phyloP scores from a whole-genome alignment of 2,797 vertebrate species.

The Clarias platycephalus region DNA sequence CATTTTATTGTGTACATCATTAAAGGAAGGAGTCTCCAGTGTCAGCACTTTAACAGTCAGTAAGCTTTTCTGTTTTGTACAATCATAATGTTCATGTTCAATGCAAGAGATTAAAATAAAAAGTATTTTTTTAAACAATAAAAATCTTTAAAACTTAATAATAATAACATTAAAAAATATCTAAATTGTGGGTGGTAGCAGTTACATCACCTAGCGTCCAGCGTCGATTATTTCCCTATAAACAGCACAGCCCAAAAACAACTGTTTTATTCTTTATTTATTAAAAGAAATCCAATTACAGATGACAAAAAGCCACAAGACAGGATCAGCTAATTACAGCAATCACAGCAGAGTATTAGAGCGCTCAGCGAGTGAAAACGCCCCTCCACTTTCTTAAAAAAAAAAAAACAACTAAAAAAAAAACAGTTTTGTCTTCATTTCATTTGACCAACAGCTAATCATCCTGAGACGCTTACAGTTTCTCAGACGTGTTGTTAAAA shows the following conservation, averaged over 20 bases:
- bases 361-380: neutral
- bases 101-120: neutral
- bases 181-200: neutral
- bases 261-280: neutral
- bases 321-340: neutral
- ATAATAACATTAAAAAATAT: neutral
- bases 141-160: neutral
- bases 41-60: neutral
- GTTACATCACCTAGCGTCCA: neutral
- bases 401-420: neutral
- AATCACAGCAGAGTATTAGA: neutral
- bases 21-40: neutral
- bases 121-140: neutral
- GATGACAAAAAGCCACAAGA: neutral
- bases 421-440: neutral
- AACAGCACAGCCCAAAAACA: neutral
- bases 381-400: neutral
- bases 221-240: neutral
- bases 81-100: neutral
- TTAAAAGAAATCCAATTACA: neutral
- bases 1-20: no score
- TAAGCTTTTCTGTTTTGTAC: neutral
- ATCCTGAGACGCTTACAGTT: neutral
- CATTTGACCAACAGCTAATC: constrained; percentile 12
- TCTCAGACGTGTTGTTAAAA: neutral